Base-by-base conservation (phyloP, 2,113 vertebrate genomes). In the Pandion haliaetus region DNA sequence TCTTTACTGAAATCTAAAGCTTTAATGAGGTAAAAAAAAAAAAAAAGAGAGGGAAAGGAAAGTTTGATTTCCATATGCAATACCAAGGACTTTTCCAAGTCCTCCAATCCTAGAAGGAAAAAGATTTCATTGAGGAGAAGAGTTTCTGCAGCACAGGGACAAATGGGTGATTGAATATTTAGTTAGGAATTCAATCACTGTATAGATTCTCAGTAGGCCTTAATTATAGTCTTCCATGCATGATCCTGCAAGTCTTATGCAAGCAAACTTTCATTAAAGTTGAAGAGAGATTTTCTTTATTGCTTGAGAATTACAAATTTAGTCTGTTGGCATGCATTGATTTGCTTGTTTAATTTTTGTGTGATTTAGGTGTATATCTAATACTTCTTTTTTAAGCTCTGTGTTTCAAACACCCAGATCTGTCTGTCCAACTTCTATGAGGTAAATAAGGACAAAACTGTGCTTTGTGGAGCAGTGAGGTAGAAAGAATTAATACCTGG, bases 181-280 rank as follows among this genome's bases (percentile, higher is more conserved):
- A 87, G 57, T 76, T 45, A 90, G 74, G 58, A 96, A 90, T 94
- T 88, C 87, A 90, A 58, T 94, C 70, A 47, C 38, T 77, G 36
- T 4, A 12, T 62, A 4, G 82, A 85, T 94, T 54, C 88, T 94
- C 85, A 49, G 66, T 72, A 44, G 78, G 20, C 71, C 14, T 80
- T 96, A 94, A 96, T 97, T 92, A 81, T 67, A 58, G 45, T 72
- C 20, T 34, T 62, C 54, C 42, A 38, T 69, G 85, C 66, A 32
- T 70, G 78, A 82, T 88, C n/a, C 70, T 2, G 1, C 52, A 57
- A 84, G 63, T 57, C 40, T 85, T 18, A 11, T n/a, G 28, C 71
- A 80, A 86, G 50, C 17, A 81, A 74, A 73, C 77, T 80, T 95
- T 93, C 82, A 92, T 86, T 94, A 70, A 73, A 90, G 45, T 80